These are phyloP conservation scores for Rousettus leschenaultii DNA, from an alignment of 2,113 vertebrate species.

Conservation along the genomic window DNA sequence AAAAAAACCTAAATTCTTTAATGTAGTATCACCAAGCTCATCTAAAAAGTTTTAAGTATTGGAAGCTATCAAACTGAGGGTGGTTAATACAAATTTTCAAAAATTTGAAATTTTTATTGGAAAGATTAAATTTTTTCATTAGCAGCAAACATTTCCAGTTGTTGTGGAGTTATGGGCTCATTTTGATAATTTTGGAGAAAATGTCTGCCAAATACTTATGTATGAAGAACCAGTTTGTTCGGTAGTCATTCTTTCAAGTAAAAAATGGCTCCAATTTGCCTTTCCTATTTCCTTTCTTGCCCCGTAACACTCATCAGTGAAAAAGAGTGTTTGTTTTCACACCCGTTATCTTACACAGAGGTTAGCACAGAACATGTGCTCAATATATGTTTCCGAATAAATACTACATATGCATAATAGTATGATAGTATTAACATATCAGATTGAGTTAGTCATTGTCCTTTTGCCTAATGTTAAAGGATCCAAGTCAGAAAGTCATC, in stretches of 20 bases:
- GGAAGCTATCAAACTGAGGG: not conserved
- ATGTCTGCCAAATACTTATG: not conserved
- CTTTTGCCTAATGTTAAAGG: not conserved
- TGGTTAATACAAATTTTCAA: not conserved
- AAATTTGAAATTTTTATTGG: not conserved
- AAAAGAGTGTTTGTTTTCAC: not conserved
- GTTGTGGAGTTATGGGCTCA: not conserved
- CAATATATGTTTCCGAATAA: not conserved
- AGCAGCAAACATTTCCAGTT: not conserved
- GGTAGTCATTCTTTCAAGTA: not conserved
- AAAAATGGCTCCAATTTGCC: not conserved
- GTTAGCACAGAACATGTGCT: not conserved
- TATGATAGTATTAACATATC: not conserved
- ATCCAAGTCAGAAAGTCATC: not conserved
- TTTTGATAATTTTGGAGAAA: slow-evolving; percentile 3
- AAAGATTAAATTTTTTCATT: not conserved
- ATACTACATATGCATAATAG: not conserved
- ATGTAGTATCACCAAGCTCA: not conserved
- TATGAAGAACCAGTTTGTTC: not conserved
- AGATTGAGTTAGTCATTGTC: not conserved
- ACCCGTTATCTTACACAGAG: not conserved
- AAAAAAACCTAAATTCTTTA: not conserved
- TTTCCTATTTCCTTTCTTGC: not conserved
- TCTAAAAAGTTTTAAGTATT: not conserved
- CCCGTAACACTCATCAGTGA: not conserved